A percentile compares a stretch with the other conserved stretches of the same genome.
These are phyloP conservation scores for Sinosuthora webbiana DNA, from an alignment of 2,113 vertebrate genomes.

Conservation along the genomic window DNA sequence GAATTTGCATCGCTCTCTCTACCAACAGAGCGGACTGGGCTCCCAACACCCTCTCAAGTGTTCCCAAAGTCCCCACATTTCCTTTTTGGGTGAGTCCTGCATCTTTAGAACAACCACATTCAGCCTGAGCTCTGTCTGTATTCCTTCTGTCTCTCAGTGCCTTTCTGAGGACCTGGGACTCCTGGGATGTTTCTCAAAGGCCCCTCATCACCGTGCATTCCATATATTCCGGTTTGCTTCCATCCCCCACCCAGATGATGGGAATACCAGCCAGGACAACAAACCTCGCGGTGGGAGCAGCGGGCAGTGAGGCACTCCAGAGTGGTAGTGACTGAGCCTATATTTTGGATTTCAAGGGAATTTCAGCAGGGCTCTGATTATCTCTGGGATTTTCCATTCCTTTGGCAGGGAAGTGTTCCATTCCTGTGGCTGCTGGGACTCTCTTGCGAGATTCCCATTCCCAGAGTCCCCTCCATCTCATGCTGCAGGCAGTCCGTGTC, in stretches of 20 bases:
- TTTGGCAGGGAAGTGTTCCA: not conserved
- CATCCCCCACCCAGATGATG: not conserved
- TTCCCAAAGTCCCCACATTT: not conserved
- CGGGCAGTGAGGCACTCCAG: not conserved
- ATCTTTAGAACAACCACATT: not conserved
- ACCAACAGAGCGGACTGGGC: not conserved
- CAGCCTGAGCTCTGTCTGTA: not conserved
- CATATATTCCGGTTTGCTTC: not conserved
- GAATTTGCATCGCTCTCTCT: not conserved
- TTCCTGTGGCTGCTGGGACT: not conserved
- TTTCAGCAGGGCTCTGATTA: not conserved
- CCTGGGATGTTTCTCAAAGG: not conserved
- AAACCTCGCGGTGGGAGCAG: not conserved
- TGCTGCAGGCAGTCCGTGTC: rapidly evolving
- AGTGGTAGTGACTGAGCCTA: not conserved
- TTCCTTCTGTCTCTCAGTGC: not conserved
- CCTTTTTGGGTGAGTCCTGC: not conserved
- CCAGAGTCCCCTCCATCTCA: not conserved
- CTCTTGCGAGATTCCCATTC: not conserved
- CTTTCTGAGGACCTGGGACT: not conserved
- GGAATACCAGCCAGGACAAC: not conserved
- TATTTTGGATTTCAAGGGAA: not conserved
- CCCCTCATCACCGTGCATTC: not conserved
- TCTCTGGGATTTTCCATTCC: not conserved
- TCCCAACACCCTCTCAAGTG: not conserved